These are phyloP conservation scores for Antrozous pallidus DNA, from an alignment of 2,797 vertebrate species.

Conservation along the genomic window DNA sequence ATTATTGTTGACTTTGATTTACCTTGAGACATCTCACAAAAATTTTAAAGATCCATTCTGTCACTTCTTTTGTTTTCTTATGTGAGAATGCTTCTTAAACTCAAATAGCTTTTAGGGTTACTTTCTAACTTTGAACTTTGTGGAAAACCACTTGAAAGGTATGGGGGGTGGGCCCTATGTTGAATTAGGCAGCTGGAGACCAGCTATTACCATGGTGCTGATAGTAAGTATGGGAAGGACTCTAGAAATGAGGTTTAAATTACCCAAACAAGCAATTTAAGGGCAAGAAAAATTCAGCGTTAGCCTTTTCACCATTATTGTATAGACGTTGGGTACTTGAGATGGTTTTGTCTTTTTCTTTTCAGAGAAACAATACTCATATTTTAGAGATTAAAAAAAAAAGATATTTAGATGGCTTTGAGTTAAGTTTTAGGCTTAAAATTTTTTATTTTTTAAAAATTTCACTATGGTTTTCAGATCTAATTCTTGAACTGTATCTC, in stretches of 20 bases:
- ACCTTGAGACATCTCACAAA: conserved; percentile 56
- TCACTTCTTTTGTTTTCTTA: background rate
- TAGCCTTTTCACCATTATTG: background rate
- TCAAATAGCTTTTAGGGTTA: conserved; percentile 43
- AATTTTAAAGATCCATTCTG: conserved; percentile 44
- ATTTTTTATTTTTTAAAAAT: conserved; percentile 59
- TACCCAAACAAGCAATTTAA: background rate
- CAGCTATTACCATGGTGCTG: conserved; percentile 54
- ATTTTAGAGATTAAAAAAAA: conserved; percentile 70
- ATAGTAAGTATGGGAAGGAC: conserved; percentile 54
- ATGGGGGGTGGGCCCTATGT: conserved; percentile 49
- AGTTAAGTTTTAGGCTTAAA: conserved; percentile 44
- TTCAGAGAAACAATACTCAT: conserved; percentile 42
- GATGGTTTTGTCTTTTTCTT: background rate
- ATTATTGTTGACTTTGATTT: conserved; percentile 56
- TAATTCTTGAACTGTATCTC: conserved; percentile 66
- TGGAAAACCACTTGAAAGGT: conserved; percentile 70
- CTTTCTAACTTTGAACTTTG: conserved; percentile 67
- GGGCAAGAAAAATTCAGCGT: background rate
- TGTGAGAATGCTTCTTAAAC: conserved; percentile 64
- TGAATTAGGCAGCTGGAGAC: conserved; percentile 69
- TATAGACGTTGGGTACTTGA: background rate
- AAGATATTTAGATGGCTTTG: conserved; percentile 56
- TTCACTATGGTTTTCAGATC: conserved; percentile 53
- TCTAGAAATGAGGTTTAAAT: conserved; percentile 55